Evolutionary conservation across 2,113 vertebrate genomes (phyloP).

Genomic region (Anas platyrhynchos): DNA sequence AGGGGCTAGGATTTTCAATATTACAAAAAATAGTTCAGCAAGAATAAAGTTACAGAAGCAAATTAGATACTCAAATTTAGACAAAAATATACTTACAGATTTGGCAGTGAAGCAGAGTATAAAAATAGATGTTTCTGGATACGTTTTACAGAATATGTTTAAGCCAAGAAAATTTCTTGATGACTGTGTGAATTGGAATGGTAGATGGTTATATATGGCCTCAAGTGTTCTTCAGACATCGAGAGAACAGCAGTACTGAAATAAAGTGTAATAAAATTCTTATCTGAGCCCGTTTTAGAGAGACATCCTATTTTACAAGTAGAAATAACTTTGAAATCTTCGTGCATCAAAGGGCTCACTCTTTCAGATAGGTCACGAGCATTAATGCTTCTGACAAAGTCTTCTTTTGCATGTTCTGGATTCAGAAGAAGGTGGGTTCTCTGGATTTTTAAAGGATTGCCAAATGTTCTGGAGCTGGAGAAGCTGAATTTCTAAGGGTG

Average conservation of each 20-base stretch:
- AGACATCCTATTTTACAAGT: neutral
- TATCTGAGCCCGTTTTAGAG: neutral
- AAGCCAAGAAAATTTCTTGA: neutral
- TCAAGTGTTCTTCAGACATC: neutral
- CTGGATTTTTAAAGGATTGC: neutral
- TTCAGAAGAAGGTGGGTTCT: neutral
- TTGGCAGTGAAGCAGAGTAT: neutral
- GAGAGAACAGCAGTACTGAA: neutral
- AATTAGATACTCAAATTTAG: neutral
- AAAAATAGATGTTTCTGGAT: neutral
- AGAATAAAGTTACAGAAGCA: neutral
- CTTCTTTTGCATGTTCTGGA: neutral
- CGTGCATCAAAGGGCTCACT: neutral
- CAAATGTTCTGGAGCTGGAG: neutral
- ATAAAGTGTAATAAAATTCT: neutral
- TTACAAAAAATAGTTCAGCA: neutral
- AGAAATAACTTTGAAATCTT: neutral
- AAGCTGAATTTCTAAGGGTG: neutral
- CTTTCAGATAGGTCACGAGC: neutral
- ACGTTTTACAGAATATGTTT: neutral
- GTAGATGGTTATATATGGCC: neutral
- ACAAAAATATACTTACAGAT: neutral
- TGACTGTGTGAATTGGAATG: neutral
- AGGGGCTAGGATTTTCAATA: neutral
- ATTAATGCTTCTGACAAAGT: neutral